Conservation (phyloP, 2,888 invertebrate species). For the Ophioninae sp. region DNA sequence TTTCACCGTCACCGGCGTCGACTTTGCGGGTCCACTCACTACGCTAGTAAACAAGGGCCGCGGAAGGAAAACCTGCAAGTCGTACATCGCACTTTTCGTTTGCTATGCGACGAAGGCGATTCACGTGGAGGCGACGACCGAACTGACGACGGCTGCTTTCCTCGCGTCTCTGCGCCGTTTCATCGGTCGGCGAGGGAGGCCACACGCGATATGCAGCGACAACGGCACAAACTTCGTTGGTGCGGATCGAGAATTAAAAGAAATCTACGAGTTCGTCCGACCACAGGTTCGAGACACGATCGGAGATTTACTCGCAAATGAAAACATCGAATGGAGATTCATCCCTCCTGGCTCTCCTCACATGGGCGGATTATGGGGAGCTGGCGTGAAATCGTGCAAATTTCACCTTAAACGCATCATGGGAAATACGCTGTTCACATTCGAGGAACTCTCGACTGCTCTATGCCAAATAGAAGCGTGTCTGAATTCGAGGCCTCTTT, state of each 20-base stretch:
- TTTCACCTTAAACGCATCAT: constrained; percentile 67
- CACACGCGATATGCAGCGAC: constrained; percentile 2
- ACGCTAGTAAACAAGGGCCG: constrained; percentile 48
- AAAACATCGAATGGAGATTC: constrained; percentile 47
- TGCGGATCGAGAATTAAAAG: constrained; percentile 12
- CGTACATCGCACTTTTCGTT: constrained; percentile 64
- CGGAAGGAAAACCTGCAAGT: constrained; percentile 50
- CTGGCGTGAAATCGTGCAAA: constrained; percentile 69
- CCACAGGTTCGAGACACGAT: background rate
- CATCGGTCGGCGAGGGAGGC: background rate
- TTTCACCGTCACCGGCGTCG: constrained; percentile 51
- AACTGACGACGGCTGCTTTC: constrained; percentile 7
- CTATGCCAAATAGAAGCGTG: constrained; percentile 61
- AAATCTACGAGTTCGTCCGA: background rate
- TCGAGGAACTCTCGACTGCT: constrained; percentile 66
- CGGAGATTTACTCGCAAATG: background rate
- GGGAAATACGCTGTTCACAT: constrained; percentile 63
- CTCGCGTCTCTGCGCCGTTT: constrained; percentile 21
- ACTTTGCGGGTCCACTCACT: constrained; percentile 55
- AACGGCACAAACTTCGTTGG: constrained; percentile 36
- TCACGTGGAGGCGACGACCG: constrained; percentile 4
- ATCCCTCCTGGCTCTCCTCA: too few species aligned
- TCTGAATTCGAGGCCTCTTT: constrained; percentile 63
- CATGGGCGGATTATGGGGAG: constrained; percentile 68
- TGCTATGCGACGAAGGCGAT: constrained; percentile 64